phyloP scores from a whole-genome alignment of 2,797 vertebrate genomes.

The Poecilia velifera region DNA sequence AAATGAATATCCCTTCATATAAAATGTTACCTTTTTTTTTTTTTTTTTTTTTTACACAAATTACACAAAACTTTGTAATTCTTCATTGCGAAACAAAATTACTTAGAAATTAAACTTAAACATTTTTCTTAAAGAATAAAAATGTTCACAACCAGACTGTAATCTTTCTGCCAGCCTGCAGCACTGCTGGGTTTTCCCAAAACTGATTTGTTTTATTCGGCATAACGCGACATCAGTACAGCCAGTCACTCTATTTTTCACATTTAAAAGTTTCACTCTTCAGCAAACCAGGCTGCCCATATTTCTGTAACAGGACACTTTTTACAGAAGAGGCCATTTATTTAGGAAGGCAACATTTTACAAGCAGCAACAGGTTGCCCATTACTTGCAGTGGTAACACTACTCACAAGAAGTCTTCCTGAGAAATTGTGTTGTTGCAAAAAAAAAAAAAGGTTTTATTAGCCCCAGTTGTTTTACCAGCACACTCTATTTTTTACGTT shows the following conservation, averaged over 20 bases:
- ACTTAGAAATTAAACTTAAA: neutral
- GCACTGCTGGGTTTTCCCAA: neutral
- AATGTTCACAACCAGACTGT: neutral
- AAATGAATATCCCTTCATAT: neutral
- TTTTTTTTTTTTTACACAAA: neutral
- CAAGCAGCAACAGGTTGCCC: neutral
- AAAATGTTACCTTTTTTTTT: neutral
- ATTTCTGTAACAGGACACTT: neutral
- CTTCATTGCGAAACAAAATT: neutral
- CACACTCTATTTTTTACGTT: too few relatives aligned
- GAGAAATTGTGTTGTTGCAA: too few relatives aligned
- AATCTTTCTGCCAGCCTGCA: neutral
- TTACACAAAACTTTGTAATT: neutral
- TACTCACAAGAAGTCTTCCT: neutral
- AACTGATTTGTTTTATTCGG: neutral
- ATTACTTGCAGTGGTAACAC: neutral
- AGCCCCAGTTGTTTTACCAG: too few relatives aligned
- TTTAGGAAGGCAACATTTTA: neutral
- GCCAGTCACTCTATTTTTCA: neutral
- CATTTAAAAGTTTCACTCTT: neutral
- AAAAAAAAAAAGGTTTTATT: too few relatives aligned
- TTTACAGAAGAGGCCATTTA: neutral
- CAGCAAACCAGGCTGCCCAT: too few relatives aligned
- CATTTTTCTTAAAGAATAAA: neutral
- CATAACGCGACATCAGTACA: neutral